These are phyloP conservation scores for Erethizon dorsatum DNA, from an alignment of 2,797 vertebrate species.

Conservation along the genomic window DNA sequence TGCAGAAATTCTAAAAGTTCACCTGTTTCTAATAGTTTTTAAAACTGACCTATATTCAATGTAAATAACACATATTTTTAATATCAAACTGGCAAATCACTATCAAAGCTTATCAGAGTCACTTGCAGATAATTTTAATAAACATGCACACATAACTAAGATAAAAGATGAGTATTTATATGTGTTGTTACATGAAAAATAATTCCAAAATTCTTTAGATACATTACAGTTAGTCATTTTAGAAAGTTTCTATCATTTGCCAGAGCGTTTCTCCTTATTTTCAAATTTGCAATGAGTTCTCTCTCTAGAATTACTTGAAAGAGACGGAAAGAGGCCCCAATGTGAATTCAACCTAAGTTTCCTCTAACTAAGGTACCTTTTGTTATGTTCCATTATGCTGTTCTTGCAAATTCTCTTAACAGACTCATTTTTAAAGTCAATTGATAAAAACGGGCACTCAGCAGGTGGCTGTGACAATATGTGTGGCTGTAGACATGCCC, in stretches of 20 bases:
- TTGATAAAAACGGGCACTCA: constrained; percentile 66
- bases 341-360: constrained; percentile 70
- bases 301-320: constrained; percentile 24
- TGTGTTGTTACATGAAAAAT: constrained; percentile 38
- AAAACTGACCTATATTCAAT: not conserved
- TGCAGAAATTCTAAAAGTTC: not conserved
- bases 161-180: not conserved
- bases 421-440: constrained; percentile 72
- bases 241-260: not conserved
- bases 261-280: constrained; percentile 64
- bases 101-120: constrained; percentile 10
- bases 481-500: not conserved
- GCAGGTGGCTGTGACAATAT: constrained; percentile 25
- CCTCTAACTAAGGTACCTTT: constrained; percentile 64
- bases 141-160: not conserved
- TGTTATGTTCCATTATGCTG: constrained; percentile 43
- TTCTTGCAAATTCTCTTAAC: constrained; percentile 70
- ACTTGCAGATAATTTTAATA: constrained; percentile 48
- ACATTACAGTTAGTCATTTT: not conserved
- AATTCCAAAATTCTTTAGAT: constrained; percentile 28
- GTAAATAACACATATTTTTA: constrained; percentile 40
- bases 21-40: constrained; percentile 23
- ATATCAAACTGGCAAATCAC: constrained; percentile 47
- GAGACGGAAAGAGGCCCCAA: not conserved
- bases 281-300: constrained; percentile 2